Conservation (phyloP, 1,140 invertebrate genomes). For the Artemia franciscana region DNA sequence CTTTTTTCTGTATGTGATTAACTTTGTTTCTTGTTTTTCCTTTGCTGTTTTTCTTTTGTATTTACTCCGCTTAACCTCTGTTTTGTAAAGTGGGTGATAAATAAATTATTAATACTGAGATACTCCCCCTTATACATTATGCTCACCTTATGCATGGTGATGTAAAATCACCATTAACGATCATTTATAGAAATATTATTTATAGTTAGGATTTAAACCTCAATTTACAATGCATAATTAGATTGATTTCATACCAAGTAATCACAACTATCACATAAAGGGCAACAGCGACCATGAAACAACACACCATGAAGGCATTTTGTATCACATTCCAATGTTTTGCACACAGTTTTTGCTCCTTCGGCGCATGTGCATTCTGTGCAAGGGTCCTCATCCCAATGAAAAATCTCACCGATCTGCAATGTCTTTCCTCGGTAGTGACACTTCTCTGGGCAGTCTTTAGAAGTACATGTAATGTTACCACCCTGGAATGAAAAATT, state of each 20-base stretch:
- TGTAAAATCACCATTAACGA: too few relatives aligned
- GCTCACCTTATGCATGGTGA: too few relatives aligned
- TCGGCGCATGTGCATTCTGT: not conserved
- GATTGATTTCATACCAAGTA: not conserved
- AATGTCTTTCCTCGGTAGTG: not conserved
- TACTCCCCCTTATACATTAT: too few relatives aligned
- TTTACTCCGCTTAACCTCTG: too few relatives aligned
- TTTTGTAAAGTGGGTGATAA: too few relatives aligned
- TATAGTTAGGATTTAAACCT: too few relatives aligned
- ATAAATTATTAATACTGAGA: too few relatives aligned
- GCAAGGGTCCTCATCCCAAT: not conserved
- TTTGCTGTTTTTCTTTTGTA: too few relatives aligned
- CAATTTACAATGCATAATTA: too few relatives aligned
- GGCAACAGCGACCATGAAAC: not conserved
- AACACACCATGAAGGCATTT: not conserved
- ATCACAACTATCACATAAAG: not conserved
- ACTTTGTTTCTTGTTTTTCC: too few relatives aligned
- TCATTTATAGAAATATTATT: too few relatives aligned
- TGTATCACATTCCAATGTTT: not conserved
- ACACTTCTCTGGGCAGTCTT: not conserved
- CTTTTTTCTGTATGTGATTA: too few relatives aligned
- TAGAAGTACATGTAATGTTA: not conserved
- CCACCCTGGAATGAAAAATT: not conserved
- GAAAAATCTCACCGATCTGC: not conserved
- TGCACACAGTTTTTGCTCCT: not conserved